A percentile compares a stretch with the other conserved stretches of the same genome.
These are phyloP conservation scores for Pelagia noctiluca DNA, from an alignment of 30 jellyfish, hydroid and myxozoan species.

Conservation along the genomic window DNA sequence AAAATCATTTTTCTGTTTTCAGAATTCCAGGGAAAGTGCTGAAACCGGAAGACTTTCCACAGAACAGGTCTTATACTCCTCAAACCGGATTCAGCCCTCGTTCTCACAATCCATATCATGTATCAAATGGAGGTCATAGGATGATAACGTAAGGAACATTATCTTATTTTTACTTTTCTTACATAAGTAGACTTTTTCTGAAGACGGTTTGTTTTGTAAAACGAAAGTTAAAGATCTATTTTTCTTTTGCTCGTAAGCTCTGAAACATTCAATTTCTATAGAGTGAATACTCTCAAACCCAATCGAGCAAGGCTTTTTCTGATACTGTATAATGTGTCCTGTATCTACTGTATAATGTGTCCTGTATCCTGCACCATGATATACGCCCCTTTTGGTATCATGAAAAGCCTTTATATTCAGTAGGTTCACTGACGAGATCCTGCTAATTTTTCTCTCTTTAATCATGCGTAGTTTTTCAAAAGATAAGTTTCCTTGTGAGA, in stretches of 20 bases:
- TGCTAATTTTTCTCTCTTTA: no score
- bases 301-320: no score
- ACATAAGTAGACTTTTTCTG: not conserved
- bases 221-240: not conserved
- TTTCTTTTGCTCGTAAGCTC: not conserved
- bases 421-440: not conserved
- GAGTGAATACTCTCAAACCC: not conserved
- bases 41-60: constrained; percentile 88
- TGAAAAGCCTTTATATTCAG: not conserved
- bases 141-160: constrained; percentile 73
- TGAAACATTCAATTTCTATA: not conserved
- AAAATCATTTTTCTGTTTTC: constrained; percentile 1
- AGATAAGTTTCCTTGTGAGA: no score
- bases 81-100: constrained; percentile 81
- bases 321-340: no score
- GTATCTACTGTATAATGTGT: no score
- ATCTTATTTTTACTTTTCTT: not conserved
- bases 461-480: no score
- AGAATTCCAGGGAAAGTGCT: constrained; percentile 75
- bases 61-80: constrained; percentile 71
- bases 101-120: constrained; percentile 78
- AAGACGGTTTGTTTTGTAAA: not conserved
- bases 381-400: not conserved
- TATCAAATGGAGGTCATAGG: constrained; percentile 86
- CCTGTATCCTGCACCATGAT: no score